Base-by-base conservation (phyloP, 2,113 vertebrate genomes). In the Thalassarche chlororhynchos region DNA sequence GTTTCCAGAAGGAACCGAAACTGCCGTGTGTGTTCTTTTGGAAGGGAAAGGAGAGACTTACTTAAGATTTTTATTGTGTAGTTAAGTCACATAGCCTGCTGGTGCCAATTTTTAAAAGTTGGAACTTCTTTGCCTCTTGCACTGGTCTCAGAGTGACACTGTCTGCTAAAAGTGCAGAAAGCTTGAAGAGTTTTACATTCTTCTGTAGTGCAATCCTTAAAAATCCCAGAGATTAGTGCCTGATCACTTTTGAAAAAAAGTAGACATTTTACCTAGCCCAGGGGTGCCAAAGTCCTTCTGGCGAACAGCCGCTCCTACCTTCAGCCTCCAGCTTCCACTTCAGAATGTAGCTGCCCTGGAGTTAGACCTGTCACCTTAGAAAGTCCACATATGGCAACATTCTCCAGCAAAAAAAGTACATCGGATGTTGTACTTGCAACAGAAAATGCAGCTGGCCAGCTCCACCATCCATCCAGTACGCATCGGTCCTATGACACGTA, bases 211-310 rank as follows among this genome's bases (percentile, higher is more conserved):
- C 98, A 98, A 97, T 97, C 98, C 98, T 93, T 96, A 96, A 97
- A 96, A 98, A 98, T 98, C 98, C 98, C 98, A 98, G 98, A 98
- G 97, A 98, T 97, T 92, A 97, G 97, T 97, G 98, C 98, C 98
- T 96, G 93, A 95, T 97, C 97, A 97, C 97, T 97, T 97, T 92
- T 97, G 98, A 97, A 97, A 96, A 96, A 94, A 95, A 97, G 97
- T 85, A 95, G 97, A 96, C 85, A 32, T 93, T 93, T 97, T 97
- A 98, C 98, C 98, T 96, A 97, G 89, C 97, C 97, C 96, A 92
- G 97, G 91, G 97, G 96, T 93, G 96, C 95, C 96, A 84, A 91
- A 95, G 97, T 96, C 98, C 95, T 84, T 80, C 97, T 3, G 68
- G 90, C 40, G 10, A 96, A 78, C 6, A 49, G 93, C 97, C 84